Conservation (phyloP, 2,888 invertebrate species). For the Calliphora vomitoria region DNA sequence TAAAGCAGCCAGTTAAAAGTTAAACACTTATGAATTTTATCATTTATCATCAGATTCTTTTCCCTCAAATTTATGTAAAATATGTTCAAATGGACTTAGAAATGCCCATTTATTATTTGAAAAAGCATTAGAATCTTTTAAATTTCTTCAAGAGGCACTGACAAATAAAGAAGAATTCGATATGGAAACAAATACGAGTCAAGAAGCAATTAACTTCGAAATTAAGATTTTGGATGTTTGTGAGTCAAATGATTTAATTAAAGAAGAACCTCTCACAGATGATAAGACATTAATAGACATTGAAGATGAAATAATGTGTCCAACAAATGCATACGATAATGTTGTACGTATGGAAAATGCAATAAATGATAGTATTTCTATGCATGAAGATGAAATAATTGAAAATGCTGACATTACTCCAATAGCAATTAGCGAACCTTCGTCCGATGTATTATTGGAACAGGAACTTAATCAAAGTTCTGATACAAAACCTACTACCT, state of each 20-base stretch:
- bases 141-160: conserved; percentile 15
- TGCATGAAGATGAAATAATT: neutral
- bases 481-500: neutral
- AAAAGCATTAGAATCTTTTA: conserved; percentile 45
- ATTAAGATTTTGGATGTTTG: neutral
- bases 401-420: conserved; percentile 5
- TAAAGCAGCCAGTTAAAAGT: neutral
- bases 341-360: neutral
- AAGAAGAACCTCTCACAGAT: neutral
- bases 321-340: neutral
- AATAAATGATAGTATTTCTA: neutral
- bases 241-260: neutral
- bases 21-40: neutral
- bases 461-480: neutral
- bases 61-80: conserved; percentile 35
- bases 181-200: too few species aligned
- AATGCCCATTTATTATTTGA: conserved; percentile 50
- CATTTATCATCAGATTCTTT: conserved; percentile 38
- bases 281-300: neutral
- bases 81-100: conserved; percentile 39
- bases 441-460: neutral
- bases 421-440: conserved; percentile 1
- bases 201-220: too few species aligned
- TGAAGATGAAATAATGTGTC: neutral
- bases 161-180: neutral